These are phyloP conservation scores for Pampus argenteus DNA, from an alignment of 2,797 vertebrate genomes.

Conservation along the genomic window DNA sequence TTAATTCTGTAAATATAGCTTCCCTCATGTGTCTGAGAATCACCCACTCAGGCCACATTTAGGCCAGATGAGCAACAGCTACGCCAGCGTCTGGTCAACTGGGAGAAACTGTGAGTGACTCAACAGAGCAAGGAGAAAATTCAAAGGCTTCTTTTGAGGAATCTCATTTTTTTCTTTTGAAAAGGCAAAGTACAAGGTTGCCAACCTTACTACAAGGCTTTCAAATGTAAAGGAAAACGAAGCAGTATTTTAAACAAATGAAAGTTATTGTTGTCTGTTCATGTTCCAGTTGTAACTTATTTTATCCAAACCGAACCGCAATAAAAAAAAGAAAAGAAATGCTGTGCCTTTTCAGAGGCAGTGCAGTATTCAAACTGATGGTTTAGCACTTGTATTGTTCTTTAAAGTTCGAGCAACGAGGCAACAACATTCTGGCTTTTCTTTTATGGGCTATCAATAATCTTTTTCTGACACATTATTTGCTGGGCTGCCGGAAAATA, in stretches of 20 bases:
- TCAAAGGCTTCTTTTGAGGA: conserved; percentile 50
- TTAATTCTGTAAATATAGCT: conserved; percentile 85
- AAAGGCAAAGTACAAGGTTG: conserved; percentile 41
- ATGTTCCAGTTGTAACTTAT: conserved; percentile 71
- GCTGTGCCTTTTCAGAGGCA: conserved; percentile 58
- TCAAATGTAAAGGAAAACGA: conserved; percentile 61
- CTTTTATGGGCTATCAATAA: conserved; percentile 83
- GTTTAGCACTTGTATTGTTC: conserved; percentile 84
- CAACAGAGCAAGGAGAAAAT: conserved; percentile 46
- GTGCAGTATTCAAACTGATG: conserved; percentile 79
- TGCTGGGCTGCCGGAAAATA: conserved; percentile 82
- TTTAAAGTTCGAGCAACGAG: conserved; percentile 74
- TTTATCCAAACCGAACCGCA: conserved; percentile 61
- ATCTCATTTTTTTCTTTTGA: conserved; percentile 51
- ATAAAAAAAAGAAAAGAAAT: conserved; percentile 52
- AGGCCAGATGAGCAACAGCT: conserved; percentile 74
- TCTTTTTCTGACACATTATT: conserved; percentile 83
- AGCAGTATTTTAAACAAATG: conserved; percentile 58
- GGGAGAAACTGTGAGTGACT: conserved; percentile 58
- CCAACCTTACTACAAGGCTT: conserved; percentile 52
- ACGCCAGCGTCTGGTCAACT: conserved; percentile 56
- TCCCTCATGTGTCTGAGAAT: conserved; percentile 80
- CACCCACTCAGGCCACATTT: conserved; percentile 78
- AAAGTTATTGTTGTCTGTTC: conserved; percentile 64
- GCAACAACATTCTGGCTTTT: conserved; percentile 80